A percentile compares a stretch with the other conserved stretches of the same genome.
phyloP scores from a whole-genome alignment of 2,797 vertebrate species.

The Hippopotamyrus pictus region DNA sequence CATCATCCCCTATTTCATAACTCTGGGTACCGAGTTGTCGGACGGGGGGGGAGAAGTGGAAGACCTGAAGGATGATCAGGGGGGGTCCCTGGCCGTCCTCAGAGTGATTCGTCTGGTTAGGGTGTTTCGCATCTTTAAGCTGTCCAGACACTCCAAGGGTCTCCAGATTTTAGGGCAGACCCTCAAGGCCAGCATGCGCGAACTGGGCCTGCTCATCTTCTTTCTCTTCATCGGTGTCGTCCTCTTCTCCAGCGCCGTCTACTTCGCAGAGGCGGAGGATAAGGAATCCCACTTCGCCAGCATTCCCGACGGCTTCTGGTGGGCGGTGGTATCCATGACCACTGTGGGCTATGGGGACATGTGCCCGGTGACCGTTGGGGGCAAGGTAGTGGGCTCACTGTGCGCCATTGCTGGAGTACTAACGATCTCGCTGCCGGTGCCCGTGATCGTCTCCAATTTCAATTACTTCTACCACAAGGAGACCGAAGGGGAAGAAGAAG shows the following conservation, averaged over 20 bases:
- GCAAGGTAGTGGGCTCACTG: constrained; percentile 98
- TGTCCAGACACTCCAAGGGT: constrained; percentile 97
- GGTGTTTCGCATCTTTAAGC: constrained; percentile 98
- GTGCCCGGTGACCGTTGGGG: constrained; percentile 98
- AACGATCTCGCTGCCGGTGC: constrained; percentile 97
- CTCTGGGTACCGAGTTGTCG: constrained; percentile 92
- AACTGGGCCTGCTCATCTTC: constrained; percentile 95
- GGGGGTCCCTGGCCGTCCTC: constrained; percentile 96
- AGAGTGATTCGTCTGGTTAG: constrained; percentile 98
- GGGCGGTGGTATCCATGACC: constrained; percentile 99
- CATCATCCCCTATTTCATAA: constrained; percentile 98
- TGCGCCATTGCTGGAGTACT: constrained; percentile 98
- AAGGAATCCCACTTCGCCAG: constrained; percentile 82
- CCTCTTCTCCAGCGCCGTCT: constrained; percentile 96
- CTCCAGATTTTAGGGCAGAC: constrained; percentile 98
- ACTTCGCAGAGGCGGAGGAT: constrained; percentile 97
- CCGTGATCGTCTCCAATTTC: constrained; percentile 99
- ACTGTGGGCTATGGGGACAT: constrained; percentile 99
- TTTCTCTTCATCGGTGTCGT: constrained; percentile 99
- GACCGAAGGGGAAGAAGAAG: constrained; percentile 98
- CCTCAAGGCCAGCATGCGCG: constrained; percentile 97
- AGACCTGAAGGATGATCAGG: constrained; percentile 84
- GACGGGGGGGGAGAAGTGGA: constrained; percentile 75
- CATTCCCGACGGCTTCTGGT: constrained; percentile 99
- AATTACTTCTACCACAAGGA: constrained; percentile 99